Evolutionary conservation across 2,888 invertebrate genomes (phyloP), one percentile per base, ranked within the genome.

Genomic region (Drosophila nigricruria): DNA sequence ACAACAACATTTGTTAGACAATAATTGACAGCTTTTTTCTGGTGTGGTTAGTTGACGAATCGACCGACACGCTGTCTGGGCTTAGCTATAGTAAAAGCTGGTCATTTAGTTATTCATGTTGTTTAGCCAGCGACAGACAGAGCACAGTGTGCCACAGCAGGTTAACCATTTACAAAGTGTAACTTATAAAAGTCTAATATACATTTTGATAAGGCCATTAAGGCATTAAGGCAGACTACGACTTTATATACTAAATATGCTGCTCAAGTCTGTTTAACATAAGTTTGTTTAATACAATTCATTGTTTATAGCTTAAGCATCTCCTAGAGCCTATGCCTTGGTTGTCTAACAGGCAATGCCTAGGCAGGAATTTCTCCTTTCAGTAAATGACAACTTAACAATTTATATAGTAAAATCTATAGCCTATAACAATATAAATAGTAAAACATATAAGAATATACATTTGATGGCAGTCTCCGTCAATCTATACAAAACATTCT

Each of bases 11-110:
- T 71, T 58, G 47, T 53, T 73, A 49, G 53, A 71, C 49, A 45
- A 62, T 34, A 72, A 62, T 68, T 75, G 62, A 70, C 65, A 76
- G 57, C n/a, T 57, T 73, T 45, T 72, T 73, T 43, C 66, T 42
- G 32, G 49, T 49, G 76, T 52, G 69, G 68, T 68, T 67, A 40
- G 54, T 49, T 75, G 50, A 56, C 27, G 49, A n/a, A n/a, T 1
- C 8, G 30, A 43, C 23, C 56, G 61, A 63, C 30, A 45, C 20
- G 56, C 23, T 45, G 56, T 70, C 57, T 52, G 57, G 18, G 43
- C 12, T 20, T 54, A 53, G 65, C 36, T 43, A 49, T 25, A 25
- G 38, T 18, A 27, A 54, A 18, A 27, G 38, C 54, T 18, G 14
- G 8, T 8, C 27, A 14, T 16, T 9, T 5, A 16, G 27, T 18